Percentiles rank a stretch among this genome's conserved stretches.
Conservation (phyloP, 2,797 vertebrate species). For the Kryptopterus vitreolus region DNA sequence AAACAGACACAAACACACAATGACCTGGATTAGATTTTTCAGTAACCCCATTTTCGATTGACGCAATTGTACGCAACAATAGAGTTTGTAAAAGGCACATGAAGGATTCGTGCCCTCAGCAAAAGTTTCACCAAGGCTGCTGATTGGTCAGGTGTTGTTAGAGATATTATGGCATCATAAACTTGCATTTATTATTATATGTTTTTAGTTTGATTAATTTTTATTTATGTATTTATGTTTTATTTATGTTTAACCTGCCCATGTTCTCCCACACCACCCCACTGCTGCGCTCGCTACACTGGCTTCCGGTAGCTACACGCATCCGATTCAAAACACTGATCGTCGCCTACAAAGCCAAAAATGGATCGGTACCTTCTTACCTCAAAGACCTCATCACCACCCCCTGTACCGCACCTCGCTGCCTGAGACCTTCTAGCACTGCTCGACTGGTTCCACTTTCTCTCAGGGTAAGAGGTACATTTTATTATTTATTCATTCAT, state of each 20-base stretch:
- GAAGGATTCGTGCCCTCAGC: not conserved
- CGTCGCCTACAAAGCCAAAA: no score
- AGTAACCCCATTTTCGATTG: not conserved
- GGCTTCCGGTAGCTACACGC: not conserved
- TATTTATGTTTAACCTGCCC: not conserved
- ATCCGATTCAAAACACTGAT: not conserved
- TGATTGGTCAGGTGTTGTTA: not conserved
- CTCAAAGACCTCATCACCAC: no score
- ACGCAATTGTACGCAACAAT: no score
- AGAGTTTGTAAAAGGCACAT: no score
- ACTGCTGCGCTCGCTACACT: no score
- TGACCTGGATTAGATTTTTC: constrained; percentile 24
- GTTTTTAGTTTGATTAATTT: not conserved
- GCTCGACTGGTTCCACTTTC: no score
- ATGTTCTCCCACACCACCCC: not conserved
- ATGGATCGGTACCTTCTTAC: no score
- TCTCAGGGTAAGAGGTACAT: no score
- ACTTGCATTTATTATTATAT: not conserved
- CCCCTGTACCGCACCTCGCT: no score
- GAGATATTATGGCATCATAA: not conserved
- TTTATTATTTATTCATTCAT: no score
- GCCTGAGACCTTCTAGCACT: no score
- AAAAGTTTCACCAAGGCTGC: not conserved
- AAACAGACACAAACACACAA: constrained; percentile 15
- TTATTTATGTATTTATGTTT: not conserved